phyloP scores from a whole-genome alignment of 2,797 vertebrate species.

The Pseudopleuronectes americanus region DNA sequence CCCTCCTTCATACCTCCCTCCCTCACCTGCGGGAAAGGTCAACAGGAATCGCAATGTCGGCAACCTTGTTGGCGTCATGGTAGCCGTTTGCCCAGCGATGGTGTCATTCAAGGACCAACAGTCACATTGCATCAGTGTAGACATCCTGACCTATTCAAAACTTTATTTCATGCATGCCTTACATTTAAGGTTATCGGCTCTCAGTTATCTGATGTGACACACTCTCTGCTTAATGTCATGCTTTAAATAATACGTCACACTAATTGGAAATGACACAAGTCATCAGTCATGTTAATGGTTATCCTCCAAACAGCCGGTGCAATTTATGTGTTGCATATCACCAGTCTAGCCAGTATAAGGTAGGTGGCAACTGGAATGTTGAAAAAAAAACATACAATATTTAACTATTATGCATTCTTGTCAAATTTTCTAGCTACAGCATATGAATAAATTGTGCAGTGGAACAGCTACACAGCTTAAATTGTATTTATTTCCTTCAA shows the following conservation, averaged over 20 bases:
- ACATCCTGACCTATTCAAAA: constrained; percentile 40
- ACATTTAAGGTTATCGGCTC: constrained; percentile 25
- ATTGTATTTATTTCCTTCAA: not conserved
- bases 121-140: constrained; percentile 22
- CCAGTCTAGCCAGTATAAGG: constrained; percentile 2
- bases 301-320: constrained; percentile 29
- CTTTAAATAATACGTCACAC: constrained; percentile 30
- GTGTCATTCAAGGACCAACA: constrained; percentile 39
- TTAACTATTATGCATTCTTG: no score
- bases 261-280: constrained; percentile 49
- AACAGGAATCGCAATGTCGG: constrained; percentile 37
- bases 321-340: constrained; percentile 20
- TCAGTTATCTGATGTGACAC: constrained; percentile 37
- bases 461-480: not conserved
- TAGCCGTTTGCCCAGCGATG: constrained; percentile 23
- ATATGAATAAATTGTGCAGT: not conserved
- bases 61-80: constrained; percentile 36
- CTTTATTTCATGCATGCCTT: constrained; percentile 33
- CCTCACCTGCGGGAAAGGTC: constrained; percentile 43
- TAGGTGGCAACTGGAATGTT: not conserved
- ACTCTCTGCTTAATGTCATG: constrained; percentile 29
- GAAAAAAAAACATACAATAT: no score
- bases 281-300: constrained; percentile 42
- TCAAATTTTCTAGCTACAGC: no score
- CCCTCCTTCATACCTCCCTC: constrained; percentile 1